Conservation (phyloP, 1,140 invertebrate genomes). For the Megathymus violae region DNA sequence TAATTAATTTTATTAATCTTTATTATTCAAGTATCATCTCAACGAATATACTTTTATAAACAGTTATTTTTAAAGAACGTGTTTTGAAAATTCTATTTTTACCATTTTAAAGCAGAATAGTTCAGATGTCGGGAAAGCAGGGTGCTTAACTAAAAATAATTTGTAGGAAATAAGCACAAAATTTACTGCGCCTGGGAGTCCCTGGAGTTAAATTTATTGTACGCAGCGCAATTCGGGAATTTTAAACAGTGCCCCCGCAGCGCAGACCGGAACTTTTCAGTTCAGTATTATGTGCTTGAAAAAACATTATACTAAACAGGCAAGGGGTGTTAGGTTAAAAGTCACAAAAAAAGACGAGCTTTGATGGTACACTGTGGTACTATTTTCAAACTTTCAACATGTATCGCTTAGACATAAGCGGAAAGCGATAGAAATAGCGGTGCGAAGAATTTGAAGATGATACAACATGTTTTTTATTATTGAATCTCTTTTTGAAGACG, state of each 20-base stretch:
- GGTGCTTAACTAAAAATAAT: constrained; percentile 40
- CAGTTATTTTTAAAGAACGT: background rate
- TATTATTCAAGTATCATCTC: background rate
- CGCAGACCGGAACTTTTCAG: constrained; percentile 17
- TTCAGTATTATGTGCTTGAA: constrained; percentile 1
- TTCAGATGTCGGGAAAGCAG: constrained; percentile 16
- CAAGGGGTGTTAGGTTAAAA: background rate
- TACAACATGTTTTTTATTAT: too few species aligned
- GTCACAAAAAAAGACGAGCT: background rate
- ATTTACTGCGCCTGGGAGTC: constrained; percentile 54
- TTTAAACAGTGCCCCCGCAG: constrained; percentile 49
- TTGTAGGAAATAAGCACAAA: constrained; percentile 61
- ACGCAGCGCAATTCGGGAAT: constrained; percentile 63
- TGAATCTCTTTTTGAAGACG: too few species aligned
- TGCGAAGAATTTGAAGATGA: too few species aligned
- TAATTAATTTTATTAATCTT: too few species aligned
- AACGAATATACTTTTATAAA: background rate
- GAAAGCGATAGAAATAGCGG: too few species aligned
- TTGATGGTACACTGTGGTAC: too few species aligned
- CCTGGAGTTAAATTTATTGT: constrained; percentile 62
- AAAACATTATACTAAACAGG: constrained; percentile 1
- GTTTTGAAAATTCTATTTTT: constrained; percentile 7
- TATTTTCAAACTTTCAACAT: too few species aligned
- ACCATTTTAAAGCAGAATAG: background rate
- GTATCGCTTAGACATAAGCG: too few species aligned